Conservation (phyloP, 1,140 invertebrate genomes). For the Dolichoris vasculosae region DNA sequence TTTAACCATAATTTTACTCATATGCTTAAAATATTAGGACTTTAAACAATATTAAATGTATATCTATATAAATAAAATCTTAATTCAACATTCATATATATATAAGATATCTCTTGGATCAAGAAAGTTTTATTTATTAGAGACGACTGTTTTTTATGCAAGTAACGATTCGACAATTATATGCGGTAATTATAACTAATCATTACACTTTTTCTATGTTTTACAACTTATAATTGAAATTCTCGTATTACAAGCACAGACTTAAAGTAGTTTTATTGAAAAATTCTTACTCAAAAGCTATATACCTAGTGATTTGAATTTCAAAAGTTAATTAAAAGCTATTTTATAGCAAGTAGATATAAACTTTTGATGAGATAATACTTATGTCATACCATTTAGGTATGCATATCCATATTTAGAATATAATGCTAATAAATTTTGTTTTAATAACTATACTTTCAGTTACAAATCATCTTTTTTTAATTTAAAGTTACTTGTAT, state of each 20-base stretch:
- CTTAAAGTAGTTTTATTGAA: slow-evolving; percentile 14
- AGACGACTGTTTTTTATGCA: not conserved
- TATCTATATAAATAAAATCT: not conserved
- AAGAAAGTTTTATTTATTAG: not conserved
- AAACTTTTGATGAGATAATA: slow-evolving; percentile 6
- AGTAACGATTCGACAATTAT: not conserved
- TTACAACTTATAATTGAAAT: not conserved
- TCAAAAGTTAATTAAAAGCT: slow-evolving; percentile 15
- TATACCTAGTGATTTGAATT: slow-evolving; percentile 10
- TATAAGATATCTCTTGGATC: not conserved
- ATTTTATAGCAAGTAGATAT: not conserved
- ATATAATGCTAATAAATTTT: not conserved
- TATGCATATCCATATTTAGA: not conserved
- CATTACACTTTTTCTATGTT: not conserved
- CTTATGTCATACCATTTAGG: not conserved
- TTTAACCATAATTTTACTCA: not conserved
- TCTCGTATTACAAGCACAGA: not conserved
- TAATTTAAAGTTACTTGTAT: not conserved
- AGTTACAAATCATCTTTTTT: not conserved
- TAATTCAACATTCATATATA: not conserved
- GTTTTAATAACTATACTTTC: not conserved
- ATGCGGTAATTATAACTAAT: not conserved
- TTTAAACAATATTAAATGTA: not conserved
- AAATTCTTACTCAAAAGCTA: not conserved
- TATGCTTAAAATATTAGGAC: not conserved